These are phyloP conservation scores for Aphelocoma coerulescens DNA, from an alignment of 2,113 vertebrate species.

Conservation along the genomic window DNA sequence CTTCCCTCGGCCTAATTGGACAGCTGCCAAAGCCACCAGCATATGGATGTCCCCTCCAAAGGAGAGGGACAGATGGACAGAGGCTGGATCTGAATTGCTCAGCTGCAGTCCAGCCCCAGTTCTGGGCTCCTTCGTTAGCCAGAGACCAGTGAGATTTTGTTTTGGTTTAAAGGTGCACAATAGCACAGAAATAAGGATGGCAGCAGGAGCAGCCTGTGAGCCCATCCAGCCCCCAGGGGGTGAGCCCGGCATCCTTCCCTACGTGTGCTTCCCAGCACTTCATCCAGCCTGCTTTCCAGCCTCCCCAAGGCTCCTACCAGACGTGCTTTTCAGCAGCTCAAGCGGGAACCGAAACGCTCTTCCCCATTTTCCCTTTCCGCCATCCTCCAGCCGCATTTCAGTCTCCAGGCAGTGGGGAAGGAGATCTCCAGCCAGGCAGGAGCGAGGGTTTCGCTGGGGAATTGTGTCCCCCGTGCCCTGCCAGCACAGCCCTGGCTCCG, in stretches of 20 bases:
- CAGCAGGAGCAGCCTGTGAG: background rate
- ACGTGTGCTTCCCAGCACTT: background rate
- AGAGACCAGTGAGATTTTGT: background rate
- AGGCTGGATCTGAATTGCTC: background rate
- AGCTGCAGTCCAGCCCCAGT: background rate
- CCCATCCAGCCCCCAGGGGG: background rate
- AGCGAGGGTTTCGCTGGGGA: background rate
- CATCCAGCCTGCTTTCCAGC: background rate
- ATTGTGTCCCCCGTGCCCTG: background rate
- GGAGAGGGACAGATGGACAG: background rate
- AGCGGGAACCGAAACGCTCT: background rate
- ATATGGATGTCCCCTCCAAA: rapidly evolving
- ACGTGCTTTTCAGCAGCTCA: background rate
- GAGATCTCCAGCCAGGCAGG: background rate
- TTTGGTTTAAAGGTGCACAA: background rate
- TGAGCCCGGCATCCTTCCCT: background rate
- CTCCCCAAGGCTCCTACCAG: background rate
- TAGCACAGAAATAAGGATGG: background rate
- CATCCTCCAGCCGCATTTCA: background rate
- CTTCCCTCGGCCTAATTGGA: background rate
- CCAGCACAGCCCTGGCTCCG: background rate
- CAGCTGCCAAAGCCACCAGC: background rate
- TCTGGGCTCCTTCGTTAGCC: background rate
- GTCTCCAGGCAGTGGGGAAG: background rate
- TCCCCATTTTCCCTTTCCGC: background rate